Base-by-base conservation (phyloP, 2,113 vertebrate species). In the Furnarius figulus region DNA sequence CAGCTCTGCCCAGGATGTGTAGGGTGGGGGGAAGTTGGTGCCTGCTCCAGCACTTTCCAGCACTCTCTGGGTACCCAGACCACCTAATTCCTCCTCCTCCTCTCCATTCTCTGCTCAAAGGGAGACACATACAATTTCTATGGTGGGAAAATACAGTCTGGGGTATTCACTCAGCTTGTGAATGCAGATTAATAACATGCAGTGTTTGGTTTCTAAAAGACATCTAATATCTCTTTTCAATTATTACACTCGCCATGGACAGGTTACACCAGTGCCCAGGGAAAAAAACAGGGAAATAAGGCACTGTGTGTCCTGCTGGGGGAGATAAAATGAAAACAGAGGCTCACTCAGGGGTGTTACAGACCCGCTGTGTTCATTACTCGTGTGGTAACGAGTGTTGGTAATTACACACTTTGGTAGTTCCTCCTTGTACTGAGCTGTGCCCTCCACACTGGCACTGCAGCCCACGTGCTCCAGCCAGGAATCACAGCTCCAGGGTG, bases 381-480 rank as follows among this genome's bases (percentile, higher is more conserved):
- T 31, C 2, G 2, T 3, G 47, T 2, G 58, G 17, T 70, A 67
- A 86, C 2, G 6, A 91, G 87, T 0, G 0, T 12, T 5, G 24
- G 47, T 30, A 76, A 71, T 89, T 59, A 39, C 65, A 44, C 63
- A 12, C 42, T 21, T 7, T 4, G 39, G 68, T 15, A 12, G 37
- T 30, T 52, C 77, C 86, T 86, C 56, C 49, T 46, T 11, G n/a
- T 16, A 25, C 6, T 15, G 70, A 76, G 23, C 63, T 16, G 44
- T 19, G 84, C 37, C 68, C 79, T 56, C 24, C 17, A 56, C 52
- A 42, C 22, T 1, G 6, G 37, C 35, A 40, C 37, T 42, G 61
- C 61, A 27, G 59, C 47, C 59, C 46, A 16, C 5, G 17, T 20
- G 47, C 37, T 52, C 59, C 59, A 52, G 59, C 10, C 58, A 78